phyloP scores from a whole-genome alignment of 2,797 vertebrate genomes.

The Scolopax bukidnonensis region DNA sequence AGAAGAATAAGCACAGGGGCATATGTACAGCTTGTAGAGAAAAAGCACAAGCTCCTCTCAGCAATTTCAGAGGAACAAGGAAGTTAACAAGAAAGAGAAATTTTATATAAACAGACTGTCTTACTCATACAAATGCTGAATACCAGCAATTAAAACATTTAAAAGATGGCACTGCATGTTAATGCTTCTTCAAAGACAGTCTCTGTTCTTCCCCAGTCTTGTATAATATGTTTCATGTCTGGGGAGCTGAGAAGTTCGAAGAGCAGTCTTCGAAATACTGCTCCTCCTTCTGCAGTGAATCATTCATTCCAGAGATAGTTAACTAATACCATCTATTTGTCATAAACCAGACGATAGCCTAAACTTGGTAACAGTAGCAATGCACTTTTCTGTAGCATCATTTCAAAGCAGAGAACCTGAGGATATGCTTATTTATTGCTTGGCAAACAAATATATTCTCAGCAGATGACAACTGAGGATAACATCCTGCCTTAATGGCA shows the following conservation, averaged over 20 bases:
- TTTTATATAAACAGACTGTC: slow-evolving; percentile 29
- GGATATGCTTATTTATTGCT: slow-evolving; percentile 61
- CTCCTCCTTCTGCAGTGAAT: background rate
- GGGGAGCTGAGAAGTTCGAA: background rate
- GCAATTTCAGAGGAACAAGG: slow-evolving; percentile 46
- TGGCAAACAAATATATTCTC: slow-evolving; percentile 67
- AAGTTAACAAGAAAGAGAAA: slow-evolving; percentile 31
- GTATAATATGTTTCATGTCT: background rate
- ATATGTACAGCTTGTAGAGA: slow-evolving; percentile 15
- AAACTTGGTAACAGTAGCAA: background rate
- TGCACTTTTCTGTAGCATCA: background rate
- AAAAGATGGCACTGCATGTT: slow-evolving; percentile 27
- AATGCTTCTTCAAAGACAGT: slow-evolving; percentile 45
- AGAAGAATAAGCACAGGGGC: background rate
- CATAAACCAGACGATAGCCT: slow-evolving; percentile 11
- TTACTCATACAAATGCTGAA: slow-evolving; percentile 48
- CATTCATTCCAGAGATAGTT: slow-evolving; percentile 5
- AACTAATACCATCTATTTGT: slow-evolving; percentile 32
- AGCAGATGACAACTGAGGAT: slow-evolving; percentile 55
- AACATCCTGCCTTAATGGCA: slow-evolving; percentile 40
- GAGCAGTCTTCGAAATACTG: background rate
- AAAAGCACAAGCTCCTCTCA: slow-evolving; percentile 45
- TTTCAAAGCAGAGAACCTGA: slow-evolving; percentile 32
- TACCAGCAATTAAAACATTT: slow-evolving; percentile 56
- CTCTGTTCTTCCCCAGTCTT: slow-evolving; percentile 13